Percentiles rank a stretch among this genome's conserved stretches.
Conservation (phyloP, 2,797 vertebrate species). For the Erethizon dorsatum region DNA sequence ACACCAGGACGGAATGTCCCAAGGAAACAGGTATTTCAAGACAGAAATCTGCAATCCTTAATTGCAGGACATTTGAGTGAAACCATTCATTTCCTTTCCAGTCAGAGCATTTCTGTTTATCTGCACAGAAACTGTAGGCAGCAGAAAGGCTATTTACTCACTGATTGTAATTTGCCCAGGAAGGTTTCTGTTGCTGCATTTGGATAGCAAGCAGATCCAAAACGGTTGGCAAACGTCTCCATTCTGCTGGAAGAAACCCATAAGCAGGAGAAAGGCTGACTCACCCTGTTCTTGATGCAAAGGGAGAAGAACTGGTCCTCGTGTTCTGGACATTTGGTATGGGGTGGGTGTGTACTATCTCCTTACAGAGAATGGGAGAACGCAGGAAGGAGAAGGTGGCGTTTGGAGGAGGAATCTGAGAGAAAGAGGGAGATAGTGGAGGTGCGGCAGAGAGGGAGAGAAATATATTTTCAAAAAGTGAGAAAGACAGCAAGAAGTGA, state of each 20-base stretch:
- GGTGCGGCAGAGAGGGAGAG: neutral
- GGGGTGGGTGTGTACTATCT: neutral
- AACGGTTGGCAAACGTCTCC: constrained; percentile 59
- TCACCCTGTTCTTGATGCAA: constrained; percentile 32
- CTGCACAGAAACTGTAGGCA: constrained; percentile 41
- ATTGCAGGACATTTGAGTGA: constrained; percentile 70
- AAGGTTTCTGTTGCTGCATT: constrained; percentile 30
- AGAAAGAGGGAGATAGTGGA: neutral
- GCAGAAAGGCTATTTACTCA: constrained; percentile 41
- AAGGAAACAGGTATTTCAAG: constrained; percentile 77
- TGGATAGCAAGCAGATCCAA: constrained; percentile 55
- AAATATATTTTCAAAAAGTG: neutral
- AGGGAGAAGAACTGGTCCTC: neutral
- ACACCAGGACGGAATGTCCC: constrained; percentile 83
- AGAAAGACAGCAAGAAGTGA: constrained; percentile 56
- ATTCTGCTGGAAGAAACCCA: constrained; percentile 53
- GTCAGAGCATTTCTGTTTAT: constrained; percentile 62
- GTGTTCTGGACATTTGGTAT: neutral
- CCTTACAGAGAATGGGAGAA: neutral
- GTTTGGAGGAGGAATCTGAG: neutral
- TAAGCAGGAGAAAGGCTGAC: constrained; percentile 64
- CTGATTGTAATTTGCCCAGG: constrained; percentile 37
- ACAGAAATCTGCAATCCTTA: constrained; percentile 71
- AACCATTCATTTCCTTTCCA: constrained; percentile 77
- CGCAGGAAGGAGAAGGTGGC: neutral